These are phyloP conservation scores for Eupithecia subumbrata DNA, from an alignment of 2,888 invertebrate genomes.

Conservation along the genomic window DNA sequence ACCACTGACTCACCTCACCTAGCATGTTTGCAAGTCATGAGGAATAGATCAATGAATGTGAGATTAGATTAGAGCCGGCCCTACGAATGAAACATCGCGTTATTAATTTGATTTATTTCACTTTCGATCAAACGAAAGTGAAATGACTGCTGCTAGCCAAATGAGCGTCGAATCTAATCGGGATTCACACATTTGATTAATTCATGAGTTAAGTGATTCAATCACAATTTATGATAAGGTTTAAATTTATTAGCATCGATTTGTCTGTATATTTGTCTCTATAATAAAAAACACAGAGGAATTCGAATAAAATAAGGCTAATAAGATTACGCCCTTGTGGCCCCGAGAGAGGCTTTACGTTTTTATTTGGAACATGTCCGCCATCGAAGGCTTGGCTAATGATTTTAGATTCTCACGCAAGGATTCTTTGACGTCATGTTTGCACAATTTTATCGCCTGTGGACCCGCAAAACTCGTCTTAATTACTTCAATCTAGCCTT, in stretches of 20 bases:
- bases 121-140: conserved; percentile 35
- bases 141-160: conserved; percentile 11
- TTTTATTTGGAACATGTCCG: conserved; percentile 41
- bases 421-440: conserved; percentile 58
- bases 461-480: conserved; percentile 49
- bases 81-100: conserved; percentile 32
- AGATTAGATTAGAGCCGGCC: conserved; percentile 34
- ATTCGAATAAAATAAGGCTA: conserved; percentile 33
- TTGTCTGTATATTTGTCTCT: background rate
- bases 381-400: conserved; percentile 47
- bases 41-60: conserved; percentile 32
- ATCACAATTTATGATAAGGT: conserved; percentile 10
- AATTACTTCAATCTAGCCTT: conserved; percentile 47
- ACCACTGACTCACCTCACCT: conserved; percentile 55
- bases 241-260: background rate
- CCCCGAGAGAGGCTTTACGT: conserved; percentile 32
- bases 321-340: conserved; percentile 39
- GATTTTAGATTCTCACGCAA: conserved; percentile 57
- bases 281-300: background rate
- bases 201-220: conserved; percentile 10
- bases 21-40: conserved; percentile 46
- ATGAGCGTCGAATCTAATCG: conserved; percentile 19
- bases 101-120: conserved; percentile 37
- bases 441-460: conserved; percentile 46
- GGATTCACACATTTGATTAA: conserved; percentile 19